phyloP scores from a whole-genome alignment of 2,113 vertebrate genomes.

The Nyctereutes procyonoides region DNA sequence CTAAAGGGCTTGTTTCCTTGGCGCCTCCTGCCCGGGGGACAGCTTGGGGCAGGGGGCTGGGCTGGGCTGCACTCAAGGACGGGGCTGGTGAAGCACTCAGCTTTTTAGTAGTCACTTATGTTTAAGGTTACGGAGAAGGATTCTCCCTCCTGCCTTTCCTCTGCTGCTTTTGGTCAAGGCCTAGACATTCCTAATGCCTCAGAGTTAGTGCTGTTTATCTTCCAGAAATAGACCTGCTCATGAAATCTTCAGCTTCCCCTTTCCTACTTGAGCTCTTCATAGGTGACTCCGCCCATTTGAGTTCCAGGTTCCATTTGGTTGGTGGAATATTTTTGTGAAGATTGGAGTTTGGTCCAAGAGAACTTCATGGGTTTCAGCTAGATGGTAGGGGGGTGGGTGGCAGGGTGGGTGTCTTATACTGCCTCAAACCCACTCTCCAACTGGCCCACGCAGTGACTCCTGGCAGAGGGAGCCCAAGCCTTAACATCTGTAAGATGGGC shows the following conservation, averaged over 20 bases:
- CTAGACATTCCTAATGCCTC: neutral
- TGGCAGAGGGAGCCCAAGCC: slow-evolving; percentile 78
- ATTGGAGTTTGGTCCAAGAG: neutral
- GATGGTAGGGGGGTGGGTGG: neutral
- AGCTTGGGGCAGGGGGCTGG: neutral
- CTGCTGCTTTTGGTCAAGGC: neutral
- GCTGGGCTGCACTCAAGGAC: neutral
- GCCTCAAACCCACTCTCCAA: slow-evolving; percentile 53
- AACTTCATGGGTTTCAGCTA: neutral
- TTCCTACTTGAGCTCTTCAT: neutral
- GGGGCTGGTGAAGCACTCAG: neutral
- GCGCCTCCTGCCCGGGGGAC: neutral
- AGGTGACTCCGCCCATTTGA: neutral
- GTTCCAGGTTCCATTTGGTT: neutral
- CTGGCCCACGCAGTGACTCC: slow-evolving; percentile 74
- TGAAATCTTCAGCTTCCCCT: neutral
- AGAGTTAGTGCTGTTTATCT: neutral
- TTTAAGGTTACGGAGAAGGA: neutral
- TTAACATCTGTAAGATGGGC: slow-evolving; percentile 86
- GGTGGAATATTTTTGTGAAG: neutral
- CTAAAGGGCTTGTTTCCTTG: neutral
- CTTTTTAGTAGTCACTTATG: neutral
- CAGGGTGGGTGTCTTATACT: fast-evolving
- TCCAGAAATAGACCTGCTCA: neutral
- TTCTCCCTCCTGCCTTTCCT: neutral